Base-by-base conservation (phyloP, 1,140 invertebrate genomes). In the Bathynomus jamesi region DNA sequence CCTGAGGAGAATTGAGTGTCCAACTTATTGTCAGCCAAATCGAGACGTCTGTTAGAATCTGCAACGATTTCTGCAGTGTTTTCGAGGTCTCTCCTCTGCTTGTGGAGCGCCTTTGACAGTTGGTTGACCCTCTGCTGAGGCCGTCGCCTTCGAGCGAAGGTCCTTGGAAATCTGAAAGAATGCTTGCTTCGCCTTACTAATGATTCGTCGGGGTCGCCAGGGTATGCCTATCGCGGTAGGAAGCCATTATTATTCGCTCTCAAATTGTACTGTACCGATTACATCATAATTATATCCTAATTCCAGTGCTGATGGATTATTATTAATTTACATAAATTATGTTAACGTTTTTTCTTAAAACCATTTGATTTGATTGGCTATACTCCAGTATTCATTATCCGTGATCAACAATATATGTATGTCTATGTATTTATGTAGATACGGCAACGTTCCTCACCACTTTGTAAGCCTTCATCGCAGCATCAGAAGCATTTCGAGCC, bases 401-500 rank as follows among this genome's bases (percentile, higher is more conserved):
- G 11, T 13, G 21, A 53, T 11, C 11, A 53, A 53, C 11, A 53
- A 53, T 21, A 53, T 21, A 53, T 11, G 21, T 53, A 21, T 28
- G 4, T 29, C 25, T 4, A 31, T 24, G n/a, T 30, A 60, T 13
- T 1, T 29, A 60, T 27, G 13, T n/a, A 53, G 10, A 13, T 13
- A 4, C 8, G 10, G 4, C n/a, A 64, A 63, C 77, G 79, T n/a
- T n/a, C n/a, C n/a, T n/a, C 72, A 86, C 86, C 67, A 84, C 83
- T 63, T 85, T 83, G 61, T 86, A 84, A 29, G 87, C 85, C 32
- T 86, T 81, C 28, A 87, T 82, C 0, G 88, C 86, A 13, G 88
- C 86, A 31, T 83, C 79, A 21, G 85, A 84, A 0, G 92, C 92
- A 69, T 86, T 84, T n/a, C 83, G 79, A 0, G 90, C 90, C 28